phyloP scores from a whole-genome alignment of 2,113 vertebrate species.

The Saiga tatarica region DNA sequence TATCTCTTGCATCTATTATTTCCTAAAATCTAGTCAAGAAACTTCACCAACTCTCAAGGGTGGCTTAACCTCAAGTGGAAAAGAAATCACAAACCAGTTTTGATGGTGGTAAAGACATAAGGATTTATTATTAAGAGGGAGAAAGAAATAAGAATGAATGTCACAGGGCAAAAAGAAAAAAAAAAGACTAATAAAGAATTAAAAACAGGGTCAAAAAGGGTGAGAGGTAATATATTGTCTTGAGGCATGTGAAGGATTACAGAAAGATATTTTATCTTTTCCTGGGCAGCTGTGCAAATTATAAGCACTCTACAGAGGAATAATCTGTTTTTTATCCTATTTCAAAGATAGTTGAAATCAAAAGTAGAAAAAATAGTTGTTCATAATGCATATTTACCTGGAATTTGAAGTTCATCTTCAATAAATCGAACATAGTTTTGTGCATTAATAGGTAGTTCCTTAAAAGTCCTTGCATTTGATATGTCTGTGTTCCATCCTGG shows the following conservation, averaged over 20 bases:
- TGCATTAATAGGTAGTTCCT: conserved; percentile 94
- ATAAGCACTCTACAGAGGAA: not conserved
- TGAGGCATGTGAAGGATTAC: not conserved
- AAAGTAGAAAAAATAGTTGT: conserved; percentile 33
- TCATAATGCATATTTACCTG: conserved; percentile 84
- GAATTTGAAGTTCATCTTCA: conserved; percentile 91
- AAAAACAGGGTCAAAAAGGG: not conserved
- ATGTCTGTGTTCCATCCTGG: conserved; percentile 95
- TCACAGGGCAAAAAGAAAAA: not conserved
- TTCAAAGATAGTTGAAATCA: not conserved
- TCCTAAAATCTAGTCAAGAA: conserved; percentile 27
- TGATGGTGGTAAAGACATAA: not conserved
- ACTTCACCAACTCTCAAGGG: not conserved
- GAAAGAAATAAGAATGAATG: not conserved
- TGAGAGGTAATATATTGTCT: not conserved
- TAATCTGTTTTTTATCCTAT: not conserved
- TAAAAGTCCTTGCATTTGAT: conserved; percentile 90
- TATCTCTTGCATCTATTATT: not conserved
- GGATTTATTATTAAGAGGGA: not conserved
- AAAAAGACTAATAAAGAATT: not conserved
- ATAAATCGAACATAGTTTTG: conserved; percentile 94
- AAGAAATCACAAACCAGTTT: not conserved
- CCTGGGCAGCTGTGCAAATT: not conserved
- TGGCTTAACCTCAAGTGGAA: not conserved
- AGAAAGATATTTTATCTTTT: not conserved